phyloP scores from a whole-genome alignment of 2,797 vertebrate species.

The Gila robusta region DNA sequence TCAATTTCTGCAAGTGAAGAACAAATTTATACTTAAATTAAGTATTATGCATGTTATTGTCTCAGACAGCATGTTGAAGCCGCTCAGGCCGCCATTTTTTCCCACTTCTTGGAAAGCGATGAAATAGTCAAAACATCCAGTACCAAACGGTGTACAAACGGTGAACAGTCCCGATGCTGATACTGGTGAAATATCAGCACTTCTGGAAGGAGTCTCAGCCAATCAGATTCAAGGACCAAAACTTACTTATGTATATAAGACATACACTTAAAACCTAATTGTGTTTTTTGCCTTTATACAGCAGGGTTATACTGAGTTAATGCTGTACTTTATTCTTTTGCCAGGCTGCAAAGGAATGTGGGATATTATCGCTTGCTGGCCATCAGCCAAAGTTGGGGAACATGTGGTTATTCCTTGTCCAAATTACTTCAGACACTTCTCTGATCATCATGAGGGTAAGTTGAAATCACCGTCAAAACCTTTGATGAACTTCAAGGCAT shows the following conservation, averaged over 20 bases:
- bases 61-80: not conserved
- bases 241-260: not conserved
- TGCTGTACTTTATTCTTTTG: constrained; percentile 29
- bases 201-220: not conserved
- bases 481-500: constrained; percentile 9
- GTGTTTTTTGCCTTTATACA: not conserved
- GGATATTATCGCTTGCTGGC: constrained; percentile 96
- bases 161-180: not conserved
- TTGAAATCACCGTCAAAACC: not conserved
- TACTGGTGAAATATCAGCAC: not conserved
- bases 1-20: not conserved
- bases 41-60: not conserved
- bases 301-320: not conserved
- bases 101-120: not conserved
- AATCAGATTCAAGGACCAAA: not conserved
- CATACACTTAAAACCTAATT: not conserved
- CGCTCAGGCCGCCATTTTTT: not conserved
- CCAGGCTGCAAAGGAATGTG: constrained; percentile 90
- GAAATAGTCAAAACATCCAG: not conserved
- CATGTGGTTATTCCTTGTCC: constrained; percentile 87
- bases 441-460: constrained; percentile 79
- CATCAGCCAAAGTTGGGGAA: constrained; percentile 84
- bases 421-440: constrained; percentile 86
- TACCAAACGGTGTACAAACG: too few species aligned
- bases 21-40: not conserved